Conservation (phyloP, 2,797 vertebrate species). For the Stomatorhinus walkeri region DNA sequence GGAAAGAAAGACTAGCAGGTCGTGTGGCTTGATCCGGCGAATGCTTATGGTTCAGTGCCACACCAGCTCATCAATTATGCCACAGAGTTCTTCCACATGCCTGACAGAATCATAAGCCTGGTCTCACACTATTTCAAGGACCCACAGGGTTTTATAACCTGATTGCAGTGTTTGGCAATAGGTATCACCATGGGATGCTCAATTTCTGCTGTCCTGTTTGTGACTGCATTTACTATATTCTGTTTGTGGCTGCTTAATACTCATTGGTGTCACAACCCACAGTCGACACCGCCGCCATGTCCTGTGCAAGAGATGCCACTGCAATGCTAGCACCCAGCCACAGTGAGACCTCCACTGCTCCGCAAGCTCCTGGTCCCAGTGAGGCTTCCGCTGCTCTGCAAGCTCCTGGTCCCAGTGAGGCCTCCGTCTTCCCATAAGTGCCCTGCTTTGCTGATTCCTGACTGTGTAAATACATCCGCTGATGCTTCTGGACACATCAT, state of each 20-base stretch:
- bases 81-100: neutral
- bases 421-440: neutral
- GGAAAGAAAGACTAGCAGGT: neutral
- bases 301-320: neutral
- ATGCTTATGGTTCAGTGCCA: neutral
- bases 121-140: neutral
- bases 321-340: no score
- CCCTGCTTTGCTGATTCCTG: neutral
- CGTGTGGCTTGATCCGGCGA: neutral
- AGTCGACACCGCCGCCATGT: neutral
- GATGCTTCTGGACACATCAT: no score
- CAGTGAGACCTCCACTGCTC: neutral
- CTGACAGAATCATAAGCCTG: neutral
- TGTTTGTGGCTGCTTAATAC: neutral
- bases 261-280: neutral
- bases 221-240: neutral
- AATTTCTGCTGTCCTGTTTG: neutral
- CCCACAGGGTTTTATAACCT: neutral
- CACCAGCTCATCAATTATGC: neutral
- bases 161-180: neutral
- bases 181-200: neutral
- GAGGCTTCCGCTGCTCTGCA: no score
- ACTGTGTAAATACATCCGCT: neutral
- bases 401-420: neutral
- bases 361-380: neutral